phyloP scores from a whole-genome alignment of 2,797 vertebrate genomes.

The Pempheris klunzingeri region DNA sequence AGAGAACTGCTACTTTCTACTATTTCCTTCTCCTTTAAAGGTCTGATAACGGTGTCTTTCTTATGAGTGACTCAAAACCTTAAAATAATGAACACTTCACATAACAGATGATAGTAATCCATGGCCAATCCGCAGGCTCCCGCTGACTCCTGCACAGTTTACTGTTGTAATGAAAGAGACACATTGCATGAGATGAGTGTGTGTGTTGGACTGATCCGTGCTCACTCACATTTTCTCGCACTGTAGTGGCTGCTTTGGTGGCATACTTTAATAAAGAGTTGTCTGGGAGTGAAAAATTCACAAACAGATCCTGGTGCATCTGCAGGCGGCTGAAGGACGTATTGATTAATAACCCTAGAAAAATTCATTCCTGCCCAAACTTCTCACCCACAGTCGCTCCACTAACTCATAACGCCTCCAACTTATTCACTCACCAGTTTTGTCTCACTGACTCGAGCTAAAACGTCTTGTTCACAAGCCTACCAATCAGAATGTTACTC shows the following conservation, averaged over 20 bases:
- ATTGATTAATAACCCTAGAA: background rate
- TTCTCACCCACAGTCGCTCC: background rate
- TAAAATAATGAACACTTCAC: background rate
- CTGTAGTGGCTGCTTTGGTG: background rate
- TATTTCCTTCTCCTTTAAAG: background rate
- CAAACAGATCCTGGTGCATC: background rate
- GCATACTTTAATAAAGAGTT: background rate
- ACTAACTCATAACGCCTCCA: background rate
- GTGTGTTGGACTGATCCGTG: background rate
- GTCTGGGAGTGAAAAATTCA: background rate
- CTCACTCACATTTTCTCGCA: background rate
- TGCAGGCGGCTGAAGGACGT: background rate
- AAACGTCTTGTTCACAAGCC: constrained; percentile 3
- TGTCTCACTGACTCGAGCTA: background rate
- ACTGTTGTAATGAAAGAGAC: constrained; percentile 6
- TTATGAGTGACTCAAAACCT: background rate
- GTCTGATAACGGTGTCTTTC: too few relatives aligned
- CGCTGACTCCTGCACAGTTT: background rate
- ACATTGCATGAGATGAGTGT: background rate
- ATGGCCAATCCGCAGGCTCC: background rate
- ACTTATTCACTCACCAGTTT: background rate
- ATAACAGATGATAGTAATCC: background rate
- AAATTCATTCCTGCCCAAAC: background rate
- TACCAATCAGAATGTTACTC: constrained; percentile 19
- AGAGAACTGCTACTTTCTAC: background rate